Percentiles rank a stretch among this genome's conserved stretches.
Evolutionary conservation across 2,888 invertebrate genomes (phyloP).

Genomic region (Geophilus truncorum): DNA sequence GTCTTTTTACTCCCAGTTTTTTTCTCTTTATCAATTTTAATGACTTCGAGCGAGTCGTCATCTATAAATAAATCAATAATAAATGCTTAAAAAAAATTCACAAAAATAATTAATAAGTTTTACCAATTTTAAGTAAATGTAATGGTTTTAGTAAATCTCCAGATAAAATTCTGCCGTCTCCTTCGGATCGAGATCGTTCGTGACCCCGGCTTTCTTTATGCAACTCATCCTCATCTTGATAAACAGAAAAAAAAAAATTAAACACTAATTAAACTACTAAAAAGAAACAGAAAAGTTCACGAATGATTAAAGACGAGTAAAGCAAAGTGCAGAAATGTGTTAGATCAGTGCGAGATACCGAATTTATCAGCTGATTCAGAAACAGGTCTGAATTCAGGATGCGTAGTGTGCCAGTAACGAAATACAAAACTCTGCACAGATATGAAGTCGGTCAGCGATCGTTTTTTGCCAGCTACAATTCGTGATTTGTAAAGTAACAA

Average conservation of each 20-base stretch:
- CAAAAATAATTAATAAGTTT: neutral
- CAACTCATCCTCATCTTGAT: neutral
- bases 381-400: neutral
- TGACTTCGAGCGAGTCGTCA: slow-evolving; percentile 35
- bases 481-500: neutral
- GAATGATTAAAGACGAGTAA: neutral
- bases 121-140: slow-evolving; percentile 38
- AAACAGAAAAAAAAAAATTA: neutral
- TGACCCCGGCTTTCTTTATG: slow-evolving; percentile 37
- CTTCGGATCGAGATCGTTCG: slow-evolving; percentile 42
- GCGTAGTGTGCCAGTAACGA: neutral
- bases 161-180: slow-evolving; percentile 40
- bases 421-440: slow-evolving; percentile 20
- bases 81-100: neutral
- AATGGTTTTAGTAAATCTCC: slow-evolving; percentile 42
- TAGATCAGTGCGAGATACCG: slow-evolving; percentile 5
- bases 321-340: neutral
- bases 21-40: slow-evolving; percentile 39
- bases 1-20: slow-evolving; percentile 56
- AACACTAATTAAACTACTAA: neutral
- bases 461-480: neutral
- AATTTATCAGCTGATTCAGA: slow-evolving; percentile 11
- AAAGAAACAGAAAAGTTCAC: neutral
- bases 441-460: neutral
- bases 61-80: neutral